phyloP scores from a whole-genome alignment of 2,113 vertebrate species.

The Sitta europaea region DNA sequence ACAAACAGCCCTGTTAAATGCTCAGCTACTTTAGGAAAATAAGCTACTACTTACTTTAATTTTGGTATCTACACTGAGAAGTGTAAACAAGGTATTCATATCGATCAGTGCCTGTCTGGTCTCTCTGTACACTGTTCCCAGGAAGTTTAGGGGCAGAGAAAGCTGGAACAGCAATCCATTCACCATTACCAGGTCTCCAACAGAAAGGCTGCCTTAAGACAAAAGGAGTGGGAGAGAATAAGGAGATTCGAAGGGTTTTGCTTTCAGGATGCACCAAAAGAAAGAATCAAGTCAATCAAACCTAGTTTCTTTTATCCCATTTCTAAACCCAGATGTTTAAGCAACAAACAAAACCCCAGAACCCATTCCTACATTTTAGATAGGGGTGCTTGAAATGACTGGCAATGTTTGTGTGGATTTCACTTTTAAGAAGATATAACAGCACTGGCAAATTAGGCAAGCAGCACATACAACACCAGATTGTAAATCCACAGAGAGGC shows the following conservation, averaged over 20 bases:
- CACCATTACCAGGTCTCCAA: slow-evolving; percentile 98
- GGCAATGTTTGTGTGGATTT: background rate
- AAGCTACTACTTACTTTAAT: slow-evolving; percentile 88
- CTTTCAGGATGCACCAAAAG: background rate
- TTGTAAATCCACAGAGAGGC: background rate
- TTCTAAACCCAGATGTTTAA: background rate
- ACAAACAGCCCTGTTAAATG: background rate
- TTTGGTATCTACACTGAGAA: slow-evolving; percentile 90
- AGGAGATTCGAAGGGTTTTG: background rate
- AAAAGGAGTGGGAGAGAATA: background rate
- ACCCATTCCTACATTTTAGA: background rate
- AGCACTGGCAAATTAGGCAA: background rate
- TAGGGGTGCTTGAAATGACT: accelerated
- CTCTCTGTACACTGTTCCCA: slow-evolving; percentile 98
- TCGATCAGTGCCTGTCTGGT: slow-evolving; percentile 97
- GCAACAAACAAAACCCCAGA: background rate
- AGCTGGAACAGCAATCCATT: slow-evolving; percentile 98
- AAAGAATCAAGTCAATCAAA: background rate
- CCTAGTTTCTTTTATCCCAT: background rate
- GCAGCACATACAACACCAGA: background rate
- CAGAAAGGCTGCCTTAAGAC: slow-evolving; percentile 86
- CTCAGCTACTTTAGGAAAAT: background rate
- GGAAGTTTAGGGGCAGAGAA: slow-evolving; percentile 95
- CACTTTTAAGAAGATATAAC: background rate
- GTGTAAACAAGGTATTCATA: slow-evolving; percentile 96